phyloP scores from a whole-genome alignment of 2,113 vertebrate species.

The Pantherophis guttatus region DNA sequence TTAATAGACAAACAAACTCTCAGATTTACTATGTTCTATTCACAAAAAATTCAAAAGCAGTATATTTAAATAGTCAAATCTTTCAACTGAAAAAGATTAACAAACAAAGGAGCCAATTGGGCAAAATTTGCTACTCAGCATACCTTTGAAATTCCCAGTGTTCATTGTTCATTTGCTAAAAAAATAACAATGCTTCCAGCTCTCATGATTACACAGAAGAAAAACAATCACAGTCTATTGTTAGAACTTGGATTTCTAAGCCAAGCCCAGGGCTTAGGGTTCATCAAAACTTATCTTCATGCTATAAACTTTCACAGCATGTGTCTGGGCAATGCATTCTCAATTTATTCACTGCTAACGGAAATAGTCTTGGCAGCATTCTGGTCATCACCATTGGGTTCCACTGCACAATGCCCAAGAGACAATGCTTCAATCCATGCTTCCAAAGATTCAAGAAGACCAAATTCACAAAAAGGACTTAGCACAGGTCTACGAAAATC shows the following conservation, averaged over 20 bases:
- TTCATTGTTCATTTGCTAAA: not conserved
- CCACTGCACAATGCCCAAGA: not conserved
- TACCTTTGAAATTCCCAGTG: not conserved
- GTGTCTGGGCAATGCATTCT: not conserved
- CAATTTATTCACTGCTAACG: not conserved
- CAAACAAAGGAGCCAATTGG: too few relatives aligned
- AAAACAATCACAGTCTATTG: not conserved
- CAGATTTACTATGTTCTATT: too few relatives aligned
- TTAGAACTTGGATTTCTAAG: not conserved
- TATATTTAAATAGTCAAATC: not conserved
- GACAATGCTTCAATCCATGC: not conserved
- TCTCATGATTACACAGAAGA: not conserved
- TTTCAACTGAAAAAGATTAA: not conserved
- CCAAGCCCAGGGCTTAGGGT: not conserved
- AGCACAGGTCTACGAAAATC: not conserved
- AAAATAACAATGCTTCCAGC: not conserved
- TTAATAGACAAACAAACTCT: not conserved
- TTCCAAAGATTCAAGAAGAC: not conserved
- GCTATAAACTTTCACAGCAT: not conserved
- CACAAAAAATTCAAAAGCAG: not conserved
- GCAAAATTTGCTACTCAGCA: not conserved
- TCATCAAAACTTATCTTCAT: not conserved
- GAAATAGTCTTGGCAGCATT: not conserved
- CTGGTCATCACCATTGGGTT: not conserved
- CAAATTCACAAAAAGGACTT: not conserved